These are phyloP conservation scores for Anadara kagoshimensis DNA, from an alignment of 1,140 invertebrate species.

Conservation along the genomic window DNA sequence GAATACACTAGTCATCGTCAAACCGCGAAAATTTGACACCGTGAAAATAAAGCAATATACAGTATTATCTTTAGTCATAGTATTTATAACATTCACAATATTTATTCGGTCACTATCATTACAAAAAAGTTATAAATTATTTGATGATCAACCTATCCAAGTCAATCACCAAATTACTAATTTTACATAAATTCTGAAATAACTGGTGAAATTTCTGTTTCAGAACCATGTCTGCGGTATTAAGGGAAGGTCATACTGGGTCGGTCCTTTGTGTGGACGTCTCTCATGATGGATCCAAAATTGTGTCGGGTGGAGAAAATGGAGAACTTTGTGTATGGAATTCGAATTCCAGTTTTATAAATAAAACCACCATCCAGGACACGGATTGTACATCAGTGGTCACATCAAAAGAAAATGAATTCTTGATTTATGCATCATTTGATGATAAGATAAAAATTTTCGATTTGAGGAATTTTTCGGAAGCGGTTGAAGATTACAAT, in stretches of 20 bases:
- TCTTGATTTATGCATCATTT: conserved; percentile 62
- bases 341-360: conserved; percentile 50
- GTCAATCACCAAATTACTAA: neutral
- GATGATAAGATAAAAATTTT: conserved; percentile 53
- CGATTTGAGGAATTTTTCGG: conserved; percentile 46
- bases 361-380: conserved; percentile 45
- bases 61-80: no score
- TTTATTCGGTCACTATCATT: no score
- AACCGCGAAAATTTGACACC: no score
- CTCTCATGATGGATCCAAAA: conserved; percentile 34
- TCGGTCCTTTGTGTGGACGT: conserved; percentile 73
- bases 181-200: neutral
- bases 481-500: conserved; percentile 50
- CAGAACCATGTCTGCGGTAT: conserved; percentile 25
- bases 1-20: no score
- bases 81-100: no score
- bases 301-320: conserved; percentile 63
- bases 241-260: conserved; percentile 71
- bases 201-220: neutral
- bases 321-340: conserved; percentile 66
- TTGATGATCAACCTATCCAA: neutral
- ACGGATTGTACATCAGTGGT: conserved; percentile 61
- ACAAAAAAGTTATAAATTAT: no score
- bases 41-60: no score
- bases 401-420: conserved; percentile 54